These are phyloP conservation scores for Corythornis cristatus DNA, from an alignment of 2,113 vertebrate genomes.

Conservation along the genomic window DNA sequence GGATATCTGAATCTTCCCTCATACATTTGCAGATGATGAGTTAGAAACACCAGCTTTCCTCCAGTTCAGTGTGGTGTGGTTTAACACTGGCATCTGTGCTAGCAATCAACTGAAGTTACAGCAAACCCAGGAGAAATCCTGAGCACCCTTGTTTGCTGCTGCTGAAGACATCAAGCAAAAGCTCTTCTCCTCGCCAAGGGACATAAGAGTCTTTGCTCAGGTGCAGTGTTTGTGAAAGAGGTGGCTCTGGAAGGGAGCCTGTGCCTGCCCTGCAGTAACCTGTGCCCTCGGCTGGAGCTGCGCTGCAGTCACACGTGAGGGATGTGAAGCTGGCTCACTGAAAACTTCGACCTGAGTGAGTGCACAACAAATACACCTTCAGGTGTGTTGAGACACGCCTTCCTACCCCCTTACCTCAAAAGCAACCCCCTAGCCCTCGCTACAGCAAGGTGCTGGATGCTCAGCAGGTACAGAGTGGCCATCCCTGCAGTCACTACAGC, in stretches of 20 bases:
- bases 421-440: neutral
- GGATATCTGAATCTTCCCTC: conserved; percentile 22
- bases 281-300: neutral
- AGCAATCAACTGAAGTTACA: neutral
- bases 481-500: too few species aligned
- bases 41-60: neutral
- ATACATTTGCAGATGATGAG: neutral
- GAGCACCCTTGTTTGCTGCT: neutral
- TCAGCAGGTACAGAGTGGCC: neutral
- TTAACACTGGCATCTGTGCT: neutral
- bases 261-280: neutral
- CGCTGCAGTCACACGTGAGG: rapidly evolving
- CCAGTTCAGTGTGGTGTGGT: neutral
- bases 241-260: neutral
- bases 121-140: neutral
- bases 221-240: neutral
- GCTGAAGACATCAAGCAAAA: neutral
- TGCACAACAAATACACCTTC: neutral
- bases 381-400: neutral
- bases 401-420: neutral
- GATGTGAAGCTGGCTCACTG: neutral
- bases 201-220: neutral
- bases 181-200: neutral
- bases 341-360: neutral
- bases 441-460: neutral